Conservation (phyloP, 2,888 invertebrate species). For the Hymenopus coronatus region DNA sequence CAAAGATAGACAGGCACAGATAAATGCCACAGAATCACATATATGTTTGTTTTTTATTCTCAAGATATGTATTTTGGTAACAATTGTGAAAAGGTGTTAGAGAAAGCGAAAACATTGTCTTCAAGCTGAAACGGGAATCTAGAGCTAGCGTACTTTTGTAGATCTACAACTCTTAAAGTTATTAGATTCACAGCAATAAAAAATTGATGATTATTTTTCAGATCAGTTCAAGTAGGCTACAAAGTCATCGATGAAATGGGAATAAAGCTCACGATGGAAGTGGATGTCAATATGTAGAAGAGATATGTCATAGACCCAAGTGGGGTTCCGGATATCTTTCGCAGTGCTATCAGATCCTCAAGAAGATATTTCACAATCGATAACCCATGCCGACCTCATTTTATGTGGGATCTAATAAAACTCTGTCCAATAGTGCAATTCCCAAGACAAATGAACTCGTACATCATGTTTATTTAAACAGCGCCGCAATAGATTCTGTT, state of each 20-base stretch:
- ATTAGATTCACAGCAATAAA: no score
- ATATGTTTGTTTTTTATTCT: no score
- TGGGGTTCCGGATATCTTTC: background rate
- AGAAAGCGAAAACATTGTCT: no score
- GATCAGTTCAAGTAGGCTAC: background rate
- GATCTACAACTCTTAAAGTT: no score
- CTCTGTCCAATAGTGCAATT: background rate
- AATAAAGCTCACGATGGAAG: background rate
- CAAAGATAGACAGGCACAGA: no score
- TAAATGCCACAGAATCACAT: no score
- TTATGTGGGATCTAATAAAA: background rate
- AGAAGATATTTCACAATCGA: background rate
- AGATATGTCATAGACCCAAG: background rate
- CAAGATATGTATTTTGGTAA: no score
- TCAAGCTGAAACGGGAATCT: no score
- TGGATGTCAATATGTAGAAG: background rate
- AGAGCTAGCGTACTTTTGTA: no score
- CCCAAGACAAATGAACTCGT: background rate
- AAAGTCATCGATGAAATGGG: background rate
- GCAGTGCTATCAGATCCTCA: background rate
- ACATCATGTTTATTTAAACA: background rate
- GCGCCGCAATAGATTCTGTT: no score
- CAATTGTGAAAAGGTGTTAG: no score
- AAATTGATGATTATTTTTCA: background rate
- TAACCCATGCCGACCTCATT: background rate